Conservation (phyloP, 2,797 vertebrate genomes). For the Rhinatrema bivittatum region DNA sequence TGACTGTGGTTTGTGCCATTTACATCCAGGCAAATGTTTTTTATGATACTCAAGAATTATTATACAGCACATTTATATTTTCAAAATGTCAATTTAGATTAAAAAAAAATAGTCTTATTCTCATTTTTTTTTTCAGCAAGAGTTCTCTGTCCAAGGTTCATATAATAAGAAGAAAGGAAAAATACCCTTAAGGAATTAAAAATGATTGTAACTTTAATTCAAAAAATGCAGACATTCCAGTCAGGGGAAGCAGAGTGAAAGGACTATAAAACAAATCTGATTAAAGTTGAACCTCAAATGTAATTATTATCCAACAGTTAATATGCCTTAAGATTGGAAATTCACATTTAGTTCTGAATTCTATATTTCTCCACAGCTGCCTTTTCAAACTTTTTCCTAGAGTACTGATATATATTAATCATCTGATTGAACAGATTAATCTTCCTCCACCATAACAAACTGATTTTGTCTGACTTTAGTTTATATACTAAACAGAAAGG, state of each 20-base stretch:
- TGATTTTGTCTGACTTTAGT: conserved; percentile 26
- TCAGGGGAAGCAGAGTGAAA: conserved; percentile 16
- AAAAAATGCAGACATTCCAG: conserved; percentile 22
- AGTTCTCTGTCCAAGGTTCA: conserved; percentile 17
- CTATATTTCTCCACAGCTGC: neutral
- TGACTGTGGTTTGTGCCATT: no score
- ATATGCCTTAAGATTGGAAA: neutral
- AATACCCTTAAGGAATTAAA: conserved; percentile 17
- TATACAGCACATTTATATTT: no score
- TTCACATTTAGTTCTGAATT: conserved; percentile 17
- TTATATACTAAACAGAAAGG: no score
- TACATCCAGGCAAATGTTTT: no score
- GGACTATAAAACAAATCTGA: conserved; percentile 26
- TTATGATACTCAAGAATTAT: no score
- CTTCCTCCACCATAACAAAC: conserved; percentile 28
- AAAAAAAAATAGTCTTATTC: conserved; percentile 27
- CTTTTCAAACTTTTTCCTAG: conserved; percentile 20
- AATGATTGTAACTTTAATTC: conserved; percentile 17
- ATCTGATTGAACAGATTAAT: conserved; percentile 17
- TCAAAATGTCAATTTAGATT: conserved; percentile 11
- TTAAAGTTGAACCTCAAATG: conserved; percentile 33
- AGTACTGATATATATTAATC: conserved; percentile 16
- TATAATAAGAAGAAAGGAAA: conserved; percentile 12
- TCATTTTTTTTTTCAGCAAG: conserved; percentile 7
- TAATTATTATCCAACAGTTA: conserved; percentile 20